Conservation (phyloP, 2,888 invertebrate genomes). For the Leptodirus hochenwartii region DNA sequence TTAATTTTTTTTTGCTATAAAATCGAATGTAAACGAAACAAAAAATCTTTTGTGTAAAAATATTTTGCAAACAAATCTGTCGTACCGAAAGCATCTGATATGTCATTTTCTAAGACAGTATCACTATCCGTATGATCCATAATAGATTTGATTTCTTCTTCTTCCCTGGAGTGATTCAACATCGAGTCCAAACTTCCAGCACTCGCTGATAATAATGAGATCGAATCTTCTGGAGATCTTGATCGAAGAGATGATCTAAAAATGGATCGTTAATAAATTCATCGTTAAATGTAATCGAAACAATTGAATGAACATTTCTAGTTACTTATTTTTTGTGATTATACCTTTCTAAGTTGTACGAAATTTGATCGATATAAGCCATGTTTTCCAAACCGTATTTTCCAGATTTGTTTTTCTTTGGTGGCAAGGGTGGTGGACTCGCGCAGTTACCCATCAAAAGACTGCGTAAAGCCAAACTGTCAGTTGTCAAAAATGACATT, state of each 20-base stretch:
- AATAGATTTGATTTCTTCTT: constrained; percentile 48
- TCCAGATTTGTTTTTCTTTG: constrained; percentile 41
- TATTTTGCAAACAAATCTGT: not conserved
- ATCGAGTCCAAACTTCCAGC: constrained; percentile 77
- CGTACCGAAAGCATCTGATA: constrained; percentile 20
- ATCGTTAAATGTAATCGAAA: constrained; percentile 1
- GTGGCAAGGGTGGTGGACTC: constrained; percentile 63
- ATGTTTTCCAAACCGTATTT: constrained; percentile 30
- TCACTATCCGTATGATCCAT: constrained; percentile 28
- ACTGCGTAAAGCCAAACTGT: no score
- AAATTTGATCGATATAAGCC: no score
- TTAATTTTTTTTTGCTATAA: no score
- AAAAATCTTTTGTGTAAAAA: not conserved
- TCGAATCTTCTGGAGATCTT: constrained; percentile 52
- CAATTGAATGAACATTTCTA: constrained; percentile 1
- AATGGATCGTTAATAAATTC: constrained; percentile 1
- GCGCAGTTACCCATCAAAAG: constrained; percentile 31
- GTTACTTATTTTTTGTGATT: no score
- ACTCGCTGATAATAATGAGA: constrained; percentile 45
- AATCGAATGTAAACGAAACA: no score
- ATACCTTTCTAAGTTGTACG: constrained; percentile 43
- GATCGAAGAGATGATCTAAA: constrained; percentile 49
- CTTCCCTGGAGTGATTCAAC: constrained; percentile 75
- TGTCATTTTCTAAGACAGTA: constrained; percentile 21
- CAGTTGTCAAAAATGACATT: no score